These are phyloP conservation scores for Spodoptera litura DNA, from an alignment of 1,140 invertebrate species.

Conservation along the genomic window DNA sequence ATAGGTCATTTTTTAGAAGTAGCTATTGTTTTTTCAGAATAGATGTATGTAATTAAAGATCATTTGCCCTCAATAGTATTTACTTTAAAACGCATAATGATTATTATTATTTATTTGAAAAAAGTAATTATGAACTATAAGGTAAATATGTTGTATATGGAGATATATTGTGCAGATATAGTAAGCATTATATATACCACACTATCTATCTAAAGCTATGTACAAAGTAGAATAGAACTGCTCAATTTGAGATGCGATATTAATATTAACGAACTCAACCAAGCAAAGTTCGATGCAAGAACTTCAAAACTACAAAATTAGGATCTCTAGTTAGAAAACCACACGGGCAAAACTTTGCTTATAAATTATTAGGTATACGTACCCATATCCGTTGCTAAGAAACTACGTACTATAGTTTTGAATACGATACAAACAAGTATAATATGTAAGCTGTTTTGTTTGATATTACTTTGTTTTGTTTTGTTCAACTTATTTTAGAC, in stretches of 20 bases:
- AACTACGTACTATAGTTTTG: conserved; percentile 33
- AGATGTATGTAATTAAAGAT: no score
- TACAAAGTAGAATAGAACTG: neutral
- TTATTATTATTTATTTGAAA: no score
- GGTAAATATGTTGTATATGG: no score
- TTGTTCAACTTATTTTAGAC: conserved; percentile 14
- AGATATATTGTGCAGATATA: no score
- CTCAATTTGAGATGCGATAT: neutral
- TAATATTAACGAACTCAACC: conserved; percentile 4
- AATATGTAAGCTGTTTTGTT: conserved; percentile 32
- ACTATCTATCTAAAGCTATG: no score
- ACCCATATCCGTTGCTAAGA: conserved; percentile 48
- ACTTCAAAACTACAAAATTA: conserved; percentile 44
- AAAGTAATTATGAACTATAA: no score
- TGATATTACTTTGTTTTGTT: conserved; percentile 26
- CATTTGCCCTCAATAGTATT: no score
- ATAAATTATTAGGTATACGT: conserved; percentile 45
- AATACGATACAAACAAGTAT: conserved; percentile 1
- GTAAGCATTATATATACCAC: no score
- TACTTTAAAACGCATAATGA: no score
- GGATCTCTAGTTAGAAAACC: conserved; percentile 46
- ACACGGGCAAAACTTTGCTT: conserved; percentile 45
- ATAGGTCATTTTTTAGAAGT: neutral
- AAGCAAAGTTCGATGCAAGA: conserved; percentile 3
- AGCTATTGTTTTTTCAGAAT: no score